Conservation (phyloP, 2,888 invertebrate species). For the Leptura quadrifasciata region DNA sequence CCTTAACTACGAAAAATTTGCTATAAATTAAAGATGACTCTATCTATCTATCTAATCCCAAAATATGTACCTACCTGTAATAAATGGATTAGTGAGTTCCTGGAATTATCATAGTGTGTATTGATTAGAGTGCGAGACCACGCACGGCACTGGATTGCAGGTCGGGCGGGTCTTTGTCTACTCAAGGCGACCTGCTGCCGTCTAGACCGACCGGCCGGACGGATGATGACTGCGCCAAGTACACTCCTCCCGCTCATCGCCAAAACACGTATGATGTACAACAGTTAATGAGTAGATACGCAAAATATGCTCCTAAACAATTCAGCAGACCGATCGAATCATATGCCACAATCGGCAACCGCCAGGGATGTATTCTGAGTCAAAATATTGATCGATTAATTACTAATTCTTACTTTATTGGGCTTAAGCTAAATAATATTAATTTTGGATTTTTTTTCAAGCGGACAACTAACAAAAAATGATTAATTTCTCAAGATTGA, state of each 20-base stretch:
- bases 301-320: background rate
- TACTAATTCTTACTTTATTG: no score
- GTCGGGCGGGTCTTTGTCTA: slow-evolving; percentile 62
- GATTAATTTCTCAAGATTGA: no score
- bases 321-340: background rate
- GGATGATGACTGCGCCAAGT: slow-evolving; percentile 10
- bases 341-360: background rate
- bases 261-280: background rate
- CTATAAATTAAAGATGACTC: no score
- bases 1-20: no score
- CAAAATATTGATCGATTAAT: no score
- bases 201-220: slow-evolving; percentile 57
- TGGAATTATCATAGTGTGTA: slow-evolving; percentile 16
- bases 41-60: no score
- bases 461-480: no score
- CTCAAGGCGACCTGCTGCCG: slow-evolving; percentile 61
- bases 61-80: no score
- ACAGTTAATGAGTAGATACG: background rate
- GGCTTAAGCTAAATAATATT: no score
- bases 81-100: slow-evolving; percentile 6
- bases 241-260: background rate
- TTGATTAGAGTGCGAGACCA: slow-evolving; percentile 29
- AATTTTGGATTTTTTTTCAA: no score
- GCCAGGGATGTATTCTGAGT: background rate
- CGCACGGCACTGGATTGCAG: slow-evolving; percentile 62